phyloP scores from a whole-genome alignment of 2,797 vertebrate genomes.

The Hippopotamyrus pictus region DNA sequence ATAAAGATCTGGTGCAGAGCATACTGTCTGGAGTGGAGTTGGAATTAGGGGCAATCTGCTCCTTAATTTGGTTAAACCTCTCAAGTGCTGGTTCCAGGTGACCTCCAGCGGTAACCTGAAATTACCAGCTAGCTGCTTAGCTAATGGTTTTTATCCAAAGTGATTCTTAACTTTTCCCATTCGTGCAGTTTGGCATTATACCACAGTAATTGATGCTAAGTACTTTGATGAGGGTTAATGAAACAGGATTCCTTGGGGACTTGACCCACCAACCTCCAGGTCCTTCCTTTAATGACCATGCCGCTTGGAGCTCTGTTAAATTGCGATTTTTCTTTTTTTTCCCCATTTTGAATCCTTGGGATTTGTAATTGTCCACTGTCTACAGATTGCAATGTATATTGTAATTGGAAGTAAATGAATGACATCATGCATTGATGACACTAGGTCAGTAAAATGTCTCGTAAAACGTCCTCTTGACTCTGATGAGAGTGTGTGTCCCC shows the following conservation, averaged over 20 bases:
- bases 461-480: background rate
- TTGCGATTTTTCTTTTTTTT: background rate
- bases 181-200: background rate
- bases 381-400: background rate
- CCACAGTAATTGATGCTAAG: background rate
- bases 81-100: background rate
- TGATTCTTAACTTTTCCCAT: background rate
- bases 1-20: slow-evolving; percentile 43
- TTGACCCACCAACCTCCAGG: background rate
- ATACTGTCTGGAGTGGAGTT: slow-evolving; percentile 50
- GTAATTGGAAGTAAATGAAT: background rate
- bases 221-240: background rate
- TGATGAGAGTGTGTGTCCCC: slow-evolving; percentile 43
- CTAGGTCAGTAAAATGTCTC: background rate
- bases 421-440: background rate
- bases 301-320: background rate
- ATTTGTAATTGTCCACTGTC: background rate
- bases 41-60: slow-evolving; percentile 62
- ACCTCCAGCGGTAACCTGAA: background rate
- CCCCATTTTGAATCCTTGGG: background rate
- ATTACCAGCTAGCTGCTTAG: background rate
- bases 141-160: background rate
- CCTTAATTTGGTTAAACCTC: slow-evolving; percentile 53
- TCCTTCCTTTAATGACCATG: background rate
- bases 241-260: background rate